Evolutionary conservation across 2,797 vertebrate genomes (phyloP).

Genomic region (Takifugu rubripes): DNA sequence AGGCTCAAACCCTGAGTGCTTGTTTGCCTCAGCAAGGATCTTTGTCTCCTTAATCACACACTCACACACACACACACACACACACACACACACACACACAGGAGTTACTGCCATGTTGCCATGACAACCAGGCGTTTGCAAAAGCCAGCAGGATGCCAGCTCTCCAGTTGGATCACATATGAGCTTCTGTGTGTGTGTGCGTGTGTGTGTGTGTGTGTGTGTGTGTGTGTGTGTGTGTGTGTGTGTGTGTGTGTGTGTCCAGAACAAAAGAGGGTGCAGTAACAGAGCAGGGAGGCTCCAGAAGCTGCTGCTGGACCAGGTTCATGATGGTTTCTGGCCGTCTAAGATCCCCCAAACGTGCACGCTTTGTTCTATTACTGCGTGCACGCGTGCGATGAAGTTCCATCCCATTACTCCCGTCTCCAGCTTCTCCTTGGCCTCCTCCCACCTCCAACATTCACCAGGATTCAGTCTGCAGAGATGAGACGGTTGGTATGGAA

Average conservation of each 20-base stretch:
- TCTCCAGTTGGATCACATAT: too few species aligned
- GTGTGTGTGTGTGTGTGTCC: constrained; percentile 19
- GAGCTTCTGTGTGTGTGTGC: too few species aligned
- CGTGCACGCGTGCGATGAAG: constrained; percentile 23
- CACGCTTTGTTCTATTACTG: constrained; percentile 6
- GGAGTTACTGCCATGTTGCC: too few species aligned
- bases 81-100: not conserved
- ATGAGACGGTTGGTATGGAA: constrained; percentile 71
- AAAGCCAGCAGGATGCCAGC: constrained; percentile 23
- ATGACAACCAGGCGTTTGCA: constrained; percentile 21
- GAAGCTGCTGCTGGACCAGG: not conserved
- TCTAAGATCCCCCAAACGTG: not conserved
- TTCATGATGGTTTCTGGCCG: not conserved
- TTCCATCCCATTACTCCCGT: constrained; percentile 43
- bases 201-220: constrained; percentile 18
- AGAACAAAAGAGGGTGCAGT: constrained; percentile 40
- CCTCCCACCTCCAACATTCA: constrained; percentile 9
- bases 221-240: constrained; percentile 1
- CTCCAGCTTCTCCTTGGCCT: constrained; percentile 55
- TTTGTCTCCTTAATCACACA: constrained; percentile 14
- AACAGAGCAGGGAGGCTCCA: not conserved
- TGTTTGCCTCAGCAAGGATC: constrained; percentile 5
- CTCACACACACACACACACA: constrained; percentile 1
- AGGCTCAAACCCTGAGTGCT: not conserved
- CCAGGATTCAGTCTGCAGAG: constrained; percentile 47